Base-by-base conservation (phyloP, 2,797 vertebrate species). In the Alcedo atthis region DNA sequence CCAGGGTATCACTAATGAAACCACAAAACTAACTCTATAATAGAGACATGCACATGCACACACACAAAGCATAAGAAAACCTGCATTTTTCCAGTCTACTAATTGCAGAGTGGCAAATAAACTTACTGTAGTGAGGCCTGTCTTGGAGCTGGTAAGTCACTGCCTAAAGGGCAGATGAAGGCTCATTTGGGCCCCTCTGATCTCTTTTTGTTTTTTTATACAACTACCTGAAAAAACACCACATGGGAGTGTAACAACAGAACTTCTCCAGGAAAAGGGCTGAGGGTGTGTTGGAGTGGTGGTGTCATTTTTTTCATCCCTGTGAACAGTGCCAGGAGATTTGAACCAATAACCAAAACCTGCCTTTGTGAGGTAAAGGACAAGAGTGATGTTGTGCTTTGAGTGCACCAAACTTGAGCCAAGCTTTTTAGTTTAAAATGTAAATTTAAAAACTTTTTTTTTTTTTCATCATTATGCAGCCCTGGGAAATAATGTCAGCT, bases 1-100 rank as follows among this genome's bases (percentile, higher is more conserved):
- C 89, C 89, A 94, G 35, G 25, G 26, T 57, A 77, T 66, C 28
- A 10, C 88, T 77, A 33, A 69, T 85, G 92, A 95, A 93, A 88
- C 87, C 68, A 87, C 57, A 69, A 67, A 73, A 74, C 54, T 73
- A 22, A 67, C 64, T 79, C 43, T 68, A 48, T 3, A 61, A 54
- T 3, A 61, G 63, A 88, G 17, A 57, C 9, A 3, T 10, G 16
- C 0, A 0, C 17, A 0, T 13, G 2, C 4, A 12, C 53, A 46
- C 25, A 18, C 12, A 37, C 5, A 22, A 1, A 25, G 14, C 59
- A 42, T 69, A 12, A 87, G 91, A 86, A 22, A 10, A 54, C 26
- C 26, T 76, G 32, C 28, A 15, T 80, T 91, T 87, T 89, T 63
- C 19, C 54, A 59, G 22, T 79, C 77, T 80, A 77, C 59, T 43